These are phyloP conservation scores for Hafferia zeledoni DNA, from an alignment of 2,797 vertebrate species.

Conservation along the genomic window DNA sequence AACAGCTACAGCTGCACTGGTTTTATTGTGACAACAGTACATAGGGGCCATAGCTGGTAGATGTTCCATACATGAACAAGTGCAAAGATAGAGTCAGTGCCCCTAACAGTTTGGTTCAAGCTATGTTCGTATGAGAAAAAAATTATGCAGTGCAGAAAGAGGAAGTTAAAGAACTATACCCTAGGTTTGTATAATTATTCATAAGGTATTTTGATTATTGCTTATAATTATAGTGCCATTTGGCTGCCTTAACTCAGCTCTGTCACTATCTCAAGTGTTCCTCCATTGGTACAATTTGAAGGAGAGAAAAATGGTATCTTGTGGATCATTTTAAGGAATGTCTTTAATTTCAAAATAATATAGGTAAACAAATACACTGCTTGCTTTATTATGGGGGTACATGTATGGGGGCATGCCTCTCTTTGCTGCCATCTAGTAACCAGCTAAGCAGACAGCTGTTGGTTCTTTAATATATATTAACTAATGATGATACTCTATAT, in stretches of 20 bases:
- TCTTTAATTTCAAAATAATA: neutral
- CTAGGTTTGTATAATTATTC: neutral
- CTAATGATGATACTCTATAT: neutral
- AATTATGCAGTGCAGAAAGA: neutral
- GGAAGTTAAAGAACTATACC: neutral
- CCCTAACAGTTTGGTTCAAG: neutral
- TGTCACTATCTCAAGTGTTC: neutral
- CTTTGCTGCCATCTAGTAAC: neutral
- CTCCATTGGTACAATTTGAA: neutral
- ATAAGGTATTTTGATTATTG: neutral
- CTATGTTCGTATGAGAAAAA: neutral
- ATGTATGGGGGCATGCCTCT: fast-evolving
- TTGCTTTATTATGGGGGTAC: neutral
- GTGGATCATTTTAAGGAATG: neutral
- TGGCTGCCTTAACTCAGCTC: neutral
- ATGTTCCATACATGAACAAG: neutral
- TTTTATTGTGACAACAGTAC: neutral
- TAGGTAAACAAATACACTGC: neutral
- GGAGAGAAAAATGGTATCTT: neutral
- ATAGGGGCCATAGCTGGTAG: neutral
- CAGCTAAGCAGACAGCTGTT: neutral
- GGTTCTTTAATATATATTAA: neutral
- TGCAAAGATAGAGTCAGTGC: neutral
- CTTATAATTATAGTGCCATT: neutral
- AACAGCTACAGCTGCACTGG: slow-evolving; percentile 8